Evolutionary conservation across 2,888 invertebrate genomes (phyloP), one percentile per base, ranked within the genome.

Genomic region (Drosophila cracens): DNA sequence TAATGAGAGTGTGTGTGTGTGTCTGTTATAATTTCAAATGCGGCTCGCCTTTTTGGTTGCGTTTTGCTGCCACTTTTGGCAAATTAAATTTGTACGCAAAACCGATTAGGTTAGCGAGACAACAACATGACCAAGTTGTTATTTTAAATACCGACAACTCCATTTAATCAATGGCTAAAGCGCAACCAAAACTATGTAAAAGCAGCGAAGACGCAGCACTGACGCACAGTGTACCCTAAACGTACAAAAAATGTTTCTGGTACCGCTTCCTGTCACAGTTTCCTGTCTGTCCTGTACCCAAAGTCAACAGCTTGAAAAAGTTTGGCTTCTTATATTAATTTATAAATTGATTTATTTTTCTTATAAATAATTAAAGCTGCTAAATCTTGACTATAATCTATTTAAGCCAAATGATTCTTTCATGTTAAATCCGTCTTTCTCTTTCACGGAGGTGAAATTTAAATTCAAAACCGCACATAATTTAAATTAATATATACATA

Each of bases 11-110:
- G 21, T 43, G 31, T 57, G 57, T 70, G 60, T 85, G 70, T 79
- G 79, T 83, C 73, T 86, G 90, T 86, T 90, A 86, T 89, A 86
- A 86, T 86, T 86, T 86, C 90, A 89, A 88, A 87, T 85, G 87
- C 66, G 52, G 64, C 68, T 81, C 74, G 77, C 86, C 90, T 88
- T 86, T 90, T 87, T 87, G 75, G 90, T 74, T 88, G 86, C 73
- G 83, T 89, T 85, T 87, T 81, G 71, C 89, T 88, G 89, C 86
- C 87, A 89, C 89, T 90, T 87, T 87, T 87, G 87, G 90, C 84
- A 90, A 87, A 90, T 87, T 87, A 87, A 87, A 87, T 87, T 90
- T 87, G 90, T 87, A 87, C 89, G 87, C 81, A 88, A 79, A 90
- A 88, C 87, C 89, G 90, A 89, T 88, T 90, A 87, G 89, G 87